Base-by-base conservation (phyloP, 2,113 vertebrate species). In the Pterocles burchelli region DNA sequence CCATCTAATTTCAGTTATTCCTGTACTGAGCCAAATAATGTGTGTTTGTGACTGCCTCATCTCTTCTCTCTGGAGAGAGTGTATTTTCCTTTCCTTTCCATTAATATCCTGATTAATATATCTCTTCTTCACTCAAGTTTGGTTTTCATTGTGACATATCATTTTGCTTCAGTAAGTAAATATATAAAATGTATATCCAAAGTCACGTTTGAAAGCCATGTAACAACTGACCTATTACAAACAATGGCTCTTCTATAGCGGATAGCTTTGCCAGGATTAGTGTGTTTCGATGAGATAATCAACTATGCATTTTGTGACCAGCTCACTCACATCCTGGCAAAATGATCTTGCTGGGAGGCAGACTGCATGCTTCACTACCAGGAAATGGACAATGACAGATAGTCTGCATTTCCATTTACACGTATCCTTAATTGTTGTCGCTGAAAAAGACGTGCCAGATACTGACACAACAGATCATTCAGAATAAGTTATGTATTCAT, bases 401-500 rank as follows among this genome's bases (percentile, higher is more conserved):
- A 95, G 94, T 65, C 93, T 95, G 88, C 97, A 95, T 96, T 98
- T 97, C 97, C 85, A 97, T 96, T 96, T 95, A 93, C 90, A 96
- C 51, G 90, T 95, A 97, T 85, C 76, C 95, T 94, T 96, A 97
- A 96, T 93, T 97, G 84, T 95, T 95, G 95, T 76, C 95, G 89
- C 93, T 97, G 95, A 84, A 88, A 97, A 96, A 97, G 96, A 91
- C 72, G 92, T 97, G 94, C 93, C 96, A 97, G 94, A 95, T 86
- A 94, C 94, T 95, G 90, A 98, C 96, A 98, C 91, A 97, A 97
- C 74, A 96, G 94, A 97, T 97, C 94, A 95, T 94, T 98, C 95
- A 96, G 89, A 96, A 70, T 97, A 97, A 97, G 93, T 97, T 97
- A 97, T 95, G 95, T 94, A 97, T 98, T 97, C 94, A 90, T 85